These are phyloP conservation scores for Elephas maximus DNA, from an alignment of 2,113 vertebrate species.

Conservation along the genomic window DNA sequence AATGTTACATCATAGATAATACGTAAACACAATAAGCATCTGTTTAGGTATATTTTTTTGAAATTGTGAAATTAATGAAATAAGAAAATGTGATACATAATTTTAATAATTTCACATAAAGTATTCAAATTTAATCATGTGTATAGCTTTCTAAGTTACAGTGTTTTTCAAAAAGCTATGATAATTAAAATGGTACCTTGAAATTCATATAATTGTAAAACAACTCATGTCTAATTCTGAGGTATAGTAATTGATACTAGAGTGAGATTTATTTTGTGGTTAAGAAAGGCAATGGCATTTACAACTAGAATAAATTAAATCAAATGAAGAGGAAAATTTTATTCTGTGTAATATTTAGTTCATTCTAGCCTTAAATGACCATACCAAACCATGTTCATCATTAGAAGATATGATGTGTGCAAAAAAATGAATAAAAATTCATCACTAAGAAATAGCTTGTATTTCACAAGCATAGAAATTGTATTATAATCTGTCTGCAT, in stretches of 20 bases:
- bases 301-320: slow-evolving; percentile 88
- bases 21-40: slow-evolving; percentile 4
- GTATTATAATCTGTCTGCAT: slow-evolving; percentile 40
- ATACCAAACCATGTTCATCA: slow-evolving; percentile 84
- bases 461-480: slow-evolving; percentile 77
- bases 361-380: slow-evolving; percentile 86
- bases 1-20: not conserved
- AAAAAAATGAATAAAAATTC: slow-evolving; percentile 86
- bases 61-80: slow-evolving; percentile 63
- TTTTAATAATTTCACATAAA: slow-evolving; percentile 65
- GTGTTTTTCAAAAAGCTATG: slow-evolving; percentile 77
- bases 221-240: slow-evolving; percentile 83
- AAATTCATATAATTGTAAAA: slow-evolving; percentile 81
- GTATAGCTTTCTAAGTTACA: slow-evolving; percentile 73
- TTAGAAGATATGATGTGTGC: slow-evolving; percentile 79
- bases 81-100: slow-evolving; percentile 39
- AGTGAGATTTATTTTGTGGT: slow-evolving; percentile 86
- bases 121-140: slow-evolving; percentile 19
- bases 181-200: slow-evolving; percentile 71
- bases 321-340: slow-evolving; percentile 90
- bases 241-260: slow-evolving; percentile 84
- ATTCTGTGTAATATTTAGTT: slow-evolving; percentile 86
- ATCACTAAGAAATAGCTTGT: slow-evolving; percentile 77
- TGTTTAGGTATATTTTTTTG: slow-evolving; percentile 23
- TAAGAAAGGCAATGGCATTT: slow-evolving; percentile 84